Evolutionary conservation across 2,113 vertebrate species (phyloP).

Genomic region (Siniperca chuatsi): DNA sequence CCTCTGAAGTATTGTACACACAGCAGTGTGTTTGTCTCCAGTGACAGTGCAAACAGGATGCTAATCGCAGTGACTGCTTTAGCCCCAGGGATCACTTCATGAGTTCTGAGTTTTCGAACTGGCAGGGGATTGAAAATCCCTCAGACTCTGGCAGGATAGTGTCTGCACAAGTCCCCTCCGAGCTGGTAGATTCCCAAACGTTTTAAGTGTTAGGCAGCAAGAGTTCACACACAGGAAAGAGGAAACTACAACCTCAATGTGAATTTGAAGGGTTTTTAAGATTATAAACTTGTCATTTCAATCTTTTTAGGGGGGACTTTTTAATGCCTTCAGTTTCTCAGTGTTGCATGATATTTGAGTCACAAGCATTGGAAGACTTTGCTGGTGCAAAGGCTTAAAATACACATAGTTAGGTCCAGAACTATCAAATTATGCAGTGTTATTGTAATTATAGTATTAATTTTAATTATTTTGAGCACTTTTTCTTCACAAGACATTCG

Average conservation of each 20-base stretch:
- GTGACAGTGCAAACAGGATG: conserved; percentile 33
- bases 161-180: not conserved
- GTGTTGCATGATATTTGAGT: not conserved
- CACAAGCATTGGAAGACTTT: not conserved
- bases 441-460: not conserved
- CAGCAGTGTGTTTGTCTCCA: conserved; percentile 39
- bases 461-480: not conserved
- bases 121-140: not conserved
- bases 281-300: no score
- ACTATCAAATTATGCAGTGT: not conserved
- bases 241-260: not conserved
- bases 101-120: not conserved
- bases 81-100: not conserved
- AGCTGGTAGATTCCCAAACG: not conserved
- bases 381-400: not conserved
- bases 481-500: no score
- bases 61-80: conserved; percentile 14
- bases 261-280: not conserved
- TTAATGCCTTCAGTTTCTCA: not conserved
- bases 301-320: not conserved
- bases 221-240: not conserved
- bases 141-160: not conserved
- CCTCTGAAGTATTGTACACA: conserved; percentile 12
- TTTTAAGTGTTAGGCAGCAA: not conserved
- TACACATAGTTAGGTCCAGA: not conserved